Conservation (phyloP, 1,140 invertebrate species). For the Thereuonema tuberculata region DNA sequence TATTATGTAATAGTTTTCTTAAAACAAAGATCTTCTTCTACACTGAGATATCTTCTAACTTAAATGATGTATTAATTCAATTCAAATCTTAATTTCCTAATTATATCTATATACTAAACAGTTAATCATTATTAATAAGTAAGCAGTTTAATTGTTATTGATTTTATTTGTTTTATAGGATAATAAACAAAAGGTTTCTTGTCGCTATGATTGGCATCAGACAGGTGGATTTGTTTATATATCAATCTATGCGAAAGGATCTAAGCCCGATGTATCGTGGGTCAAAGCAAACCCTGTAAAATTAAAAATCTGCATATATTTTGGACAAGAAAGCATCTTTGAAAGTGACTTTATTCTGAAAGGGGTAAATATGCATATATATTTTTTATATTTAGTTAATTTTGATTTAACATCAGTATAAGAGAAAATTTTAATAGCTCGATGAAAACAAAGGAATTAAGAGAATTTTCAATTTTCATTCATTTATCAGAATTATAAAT, state of each 20-base stretch:
- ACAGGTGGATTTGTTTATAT: constrained; percentile 65
- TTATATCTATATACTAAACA: too few relatives aligned
- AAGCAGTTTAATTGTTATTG: neutral
- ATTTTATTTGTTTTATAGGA: constrained; percentile 26
- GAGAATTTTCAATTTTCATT: neutral
- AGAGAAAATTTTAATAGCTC: neutral
- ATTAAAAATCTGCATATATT: constrained; percentile 58
- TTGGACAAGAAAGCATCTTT: constrained; percentile 63
- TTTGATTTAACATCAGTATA: neutral
- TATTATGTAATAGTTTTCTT: too few relatives aligned
- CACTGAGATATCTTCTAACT: too few relatives aligned
- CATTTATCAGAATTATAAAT: neutral
- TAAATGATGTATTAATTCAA: too few relatives aligned
- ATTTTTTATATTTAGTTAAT: neutral
- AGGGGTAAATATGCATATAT: constrained; percentile 50
- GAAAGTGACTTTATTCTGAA: constrained; percentile 63
- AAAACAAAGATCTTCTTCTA: too few relatives aligned
- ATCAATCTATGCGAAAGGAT: constrained; percentile 80
- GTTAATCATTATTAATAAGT: too few relatives aligned
- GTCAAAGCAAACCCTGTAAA: constrained; percentile 75
- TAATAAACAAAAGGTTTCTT: constrained; percentile 46
- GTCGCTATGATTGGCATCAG: constrained; percentile 88
- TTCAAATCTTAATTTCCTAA: too few relatives aligned
- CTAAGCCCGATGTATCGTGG: constrained; percentile 55
- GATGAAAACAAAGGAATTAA: neutral